Percentiles rank a stretch among this genome's conserved stretches.
phyloP scores from a whole-genome alignment of 1,140 invertebrate species.

The Drosophila serrata region DNA sequence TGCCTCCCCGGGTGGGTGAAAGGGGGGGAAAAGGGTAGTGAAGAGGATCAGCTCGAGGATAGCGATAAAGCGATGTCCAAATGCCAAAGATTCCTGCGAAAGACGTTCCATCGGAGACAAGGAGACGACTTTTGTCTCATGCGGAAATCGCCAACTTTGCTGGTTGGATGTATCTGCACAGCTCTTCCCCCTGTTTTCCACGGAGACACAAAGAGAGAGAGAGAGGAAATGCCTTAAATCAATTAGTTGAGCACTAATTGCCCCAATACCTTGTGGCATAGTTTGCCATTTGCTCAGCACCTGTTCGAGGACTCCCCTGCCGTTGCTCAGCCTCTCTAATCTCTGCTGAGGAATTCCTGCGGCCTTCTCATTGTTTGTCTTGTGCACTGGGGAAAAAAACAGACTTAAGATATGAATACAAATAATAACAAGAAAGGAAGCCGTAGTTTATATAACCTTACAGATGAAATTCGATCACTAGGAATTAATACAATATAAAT shows the following conservation, averaged over 20 bases:
- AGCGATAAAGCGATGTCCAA: conserved; percentile 65
- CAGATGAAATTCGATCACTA: no score
- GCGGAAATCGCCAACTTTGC: conserved; percentile 64
- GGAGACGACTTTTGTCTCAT: conserved; percentile 72
- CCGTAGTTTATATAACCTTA: no score
- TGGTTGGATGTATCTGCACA: conserved; percentile 7
- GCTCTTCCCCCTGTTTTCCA: conserved; percentile 20
- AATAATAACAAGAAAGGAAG: no score
- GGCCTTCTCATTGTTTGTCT: conserved; percentile 79
- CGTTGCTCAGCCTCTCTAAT: conserved; percentile 51
- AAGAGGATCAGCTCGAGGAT: conserved; percentile 33
- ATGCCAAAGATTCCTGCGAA: conserved; percentile 70
- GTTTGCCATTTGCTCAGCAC: conserved; percentile 81
- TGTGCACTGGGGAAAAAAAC: conserved; percentile 6
- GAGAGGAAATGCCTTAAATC: conserved; percentile 85
- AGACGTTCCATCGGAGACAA: conserved; percentile 69
- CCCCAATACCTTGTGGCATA: conserved; percentile 85
- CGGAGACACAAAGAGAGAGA: conserved; percentile 61
- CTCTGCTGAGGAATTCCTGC: conserved; percentile 75
- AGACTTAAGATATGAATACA: neutral
- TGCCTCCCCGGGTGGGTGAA: conserved; percentile 42
- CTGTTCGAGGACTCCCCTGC: conserved; percentile 51
- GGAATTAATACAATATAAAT: no score
- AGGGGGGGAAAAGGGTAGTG: conserved; percentile 17
- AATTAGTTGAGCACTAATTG: conserved; percentile 85